Conservation (phyloP, 2,888 invertebrate genomes). For the Saturnia japonica region DNA sequence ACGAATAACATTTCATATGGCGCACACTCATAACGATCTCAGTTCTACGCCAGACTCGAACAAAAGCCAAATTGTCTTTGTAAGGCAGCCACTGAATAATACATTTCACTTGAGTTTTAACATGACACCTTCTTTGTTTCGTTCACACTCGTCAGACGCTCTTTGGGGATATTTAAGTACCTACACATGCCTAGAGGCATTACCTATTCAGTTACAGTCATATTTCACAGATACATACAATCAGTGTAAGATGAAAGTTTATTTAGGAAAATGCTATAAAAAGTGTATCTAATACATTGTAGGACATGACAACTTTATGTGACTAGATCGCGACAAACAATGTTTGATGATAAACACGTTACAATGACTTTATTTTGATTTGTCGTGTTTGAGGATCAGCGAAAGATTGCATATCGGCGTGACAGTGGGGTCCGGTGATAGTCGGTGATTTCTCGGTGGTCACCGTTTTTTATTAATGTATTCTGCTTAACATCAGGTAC, state of each 20-base stretch:
- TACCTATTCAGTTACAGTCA: slow-evolving; percentile 18
- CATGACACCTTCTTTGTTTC: slow-evolving; percentile 65
- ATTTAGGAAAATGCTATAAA: background rate
- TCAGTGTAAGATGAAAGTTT: background rate
- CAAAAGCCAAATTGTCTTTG: slow-evolving; percentile 56
- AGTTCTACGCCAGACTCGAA: slow-evolving; percentile 50
- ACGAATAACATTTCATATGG: slow-evolving; percentile 33
- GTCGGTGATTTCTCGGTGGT: no score
- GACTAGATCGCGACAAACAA: no score
- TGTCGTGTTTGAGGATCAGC: no score
- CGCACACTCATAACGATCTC: slow-evolving; percentile 29
- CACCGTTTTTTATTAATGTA: no score
- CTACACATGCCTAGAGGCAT: slow-evolving; percentile 15
- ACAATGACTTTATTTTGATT: no score
- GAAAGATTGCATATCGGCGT: no score
- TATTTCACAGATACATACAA: slow-evolving; percentile 9
- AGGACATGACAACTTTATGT: no score
- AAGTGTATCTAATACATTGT: no score
- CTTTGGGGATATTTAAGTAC: slow-evolving; percentile 28
- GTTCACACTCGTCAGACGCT: slow-evolving; percentile 40
- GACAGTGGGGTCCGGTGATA: no score
- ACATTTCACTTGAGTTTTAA: slow-evolving; percentile 68
- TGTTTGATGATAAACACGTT: no score
- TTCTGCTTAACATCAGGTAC: no score
- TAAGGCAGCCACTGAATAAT: slow-evolving; percentile 60